These are phyloP conservation scores for Drepana arcuata DNA, from an alignment of 1,140 invertebrate genomes.

Conservation along the genomic window DNA sequence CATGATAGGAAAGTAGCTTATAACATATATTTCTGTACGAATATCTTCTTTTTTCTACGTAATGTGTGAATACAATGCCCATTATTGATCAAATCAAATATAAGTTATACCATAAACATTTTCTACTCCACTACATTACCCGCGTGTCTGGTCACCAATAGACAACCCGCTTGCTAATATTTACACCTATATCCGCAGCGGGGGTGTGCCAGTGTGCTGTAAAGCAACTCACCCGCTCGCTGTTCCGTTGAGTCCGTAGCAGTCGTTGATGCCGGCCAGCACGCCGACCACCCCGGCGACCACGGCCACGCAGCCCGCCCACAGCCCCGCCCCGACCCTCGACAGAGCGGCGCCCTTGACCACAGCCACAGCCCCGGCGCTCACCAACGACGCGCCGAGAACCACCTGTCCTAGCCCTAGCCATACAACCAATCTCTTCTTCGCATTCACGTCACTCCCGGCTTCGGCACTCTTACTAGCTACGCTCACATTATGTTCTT, in stretches of 20 bases:
- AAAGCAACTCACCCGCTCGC: conserved; percentile 50
- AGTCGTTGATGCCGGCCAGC: conserved; percentile 73
- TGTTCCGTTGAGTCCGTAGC: conserved; percentile 65
- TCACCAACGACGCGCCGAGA: conserved; percentile 73
- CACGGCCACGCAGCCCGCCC: conserved; percentile 74
- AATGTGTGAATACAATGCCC: too few relatives aligned
- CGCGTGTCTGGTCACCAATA: too few relatives aligned
- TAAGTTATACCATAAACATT: too few relatives aligned
- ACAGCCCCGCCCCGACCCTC: conserved; percentile 74
- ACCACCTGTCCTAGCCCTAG: conserved; percentile 72
- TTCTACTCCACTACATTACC: too few relatives aligned
- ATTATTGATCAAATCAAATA: too few relatives aligned
- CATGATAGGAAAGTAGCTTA: too few relatives aligned
- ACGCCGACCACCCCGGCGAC: conserved; percentile 72
- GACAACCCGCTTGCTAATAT: too few relatives aligned
- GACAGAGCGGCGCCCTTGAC: conserved; percentile 73
- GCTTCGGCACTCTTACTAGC: conserved; percentile 54
- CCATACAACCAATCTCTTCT: conserved; percentile 56
- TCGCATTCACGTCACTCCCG: conserved; percentile 34
- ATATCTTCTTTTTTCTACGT: too few relatives aligned
- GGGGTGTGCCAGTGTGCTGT: too few relatives aligned
- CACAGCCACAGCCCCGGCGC: conserved; percentile 72
- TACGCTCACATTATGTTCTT: conserved; percentile 34
- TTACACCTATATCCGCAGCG: too few relatives aligned
- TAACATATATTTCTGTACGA: too few relatives aligned